Percentiles rank a stretch among this genome's conserved stretches.
phyloP scores from a whole-genome alignment of 2,113 vertebrate genomes.

The Neoarius graeffei region DNA sequence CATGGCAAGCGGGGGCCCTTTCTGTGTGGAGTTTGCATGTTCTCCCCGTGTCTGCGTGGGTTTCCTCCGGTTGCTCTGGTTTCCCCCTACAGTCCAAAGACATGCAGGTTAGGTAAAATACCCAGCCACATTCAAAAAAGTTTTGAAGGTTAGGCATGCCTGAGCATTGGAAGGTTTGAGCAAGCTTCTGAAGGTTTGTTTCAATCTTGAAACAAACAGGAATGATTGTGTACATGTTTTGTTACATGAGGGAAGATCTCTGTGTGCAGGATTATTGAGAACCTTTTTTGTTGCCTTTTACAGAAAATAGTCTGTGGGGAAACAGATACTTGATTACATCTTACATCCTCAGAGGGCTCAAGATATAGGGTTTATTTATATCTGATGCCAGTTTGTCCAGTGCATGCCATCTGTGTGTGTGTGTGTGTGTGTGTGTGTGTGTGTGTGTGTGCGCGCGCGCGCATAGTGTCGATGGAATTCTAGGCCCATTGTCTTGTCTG shows the following conservation, averaged over 20 bases:
- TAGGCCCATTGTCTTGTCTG: slow-evolving; percentile 55
- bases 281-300: not conserved
- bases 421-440: slow-evolving; percentile 36
- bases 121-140: no score
- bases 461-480: slow-evolving; percentile 57
- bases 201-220: not conserved
- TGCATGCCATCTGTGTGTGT: slow-evolving; percentile 30
- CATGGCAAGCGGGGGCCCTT: no score
- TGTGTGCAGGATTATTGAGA: not conserved
- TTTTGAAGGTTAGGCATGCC: not conserved
- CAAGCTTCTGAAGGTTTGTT: not conserved
- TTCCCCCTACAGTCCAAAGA: no score
- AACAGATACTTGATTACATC: slow-evolving; percentile 24
- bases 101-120: no score
- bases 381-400: slow-evolving; percentile 1
- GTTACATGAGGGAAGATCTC: not conserved
- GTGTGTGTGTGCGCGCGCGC: no score
- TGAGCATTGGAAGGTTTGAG: not conserved
- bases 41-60: no score
- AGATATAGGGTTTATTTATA: slow-evolving; percentile 16
- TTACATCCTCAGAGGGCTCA: not conserved
- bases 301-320: not conserved
- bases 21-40: no score
- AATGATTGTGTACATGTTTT: not conserved
- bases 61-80: no score